Evolutionary conservation across 2,797 vertebrate species (phyloP), one percentile per base, ranked within the genome.

Genomic region (Poecilia picta): DNA sequence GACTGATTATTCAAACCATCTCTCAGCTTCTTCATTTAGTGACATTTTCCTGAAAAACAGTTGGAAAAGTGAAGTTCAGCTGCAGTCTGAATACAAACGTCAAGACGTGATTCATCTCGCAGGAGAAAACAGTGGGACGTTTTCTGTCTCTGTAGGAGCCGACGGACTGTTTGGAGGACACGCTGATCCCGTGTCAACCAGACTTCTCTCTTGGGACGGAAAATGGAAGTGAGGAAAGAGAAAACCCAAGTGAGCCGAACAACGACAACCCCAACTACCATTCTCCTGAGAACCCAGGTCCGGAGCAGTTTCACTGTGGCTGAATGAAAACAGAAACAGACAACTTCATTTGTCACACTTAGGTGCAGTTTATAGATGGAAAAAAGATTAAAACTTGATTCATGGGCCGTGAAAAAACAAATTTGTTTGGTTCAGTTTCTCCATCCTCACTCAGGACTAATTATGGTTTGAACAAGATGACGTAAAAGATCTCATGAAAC

Each of bases 151-250:
- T 75, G 16, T 93, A 99, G 98, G 98, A 99, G 81, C 96, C 98
- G 39, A 97, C 97, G 46, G 98, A 99, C 85, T 97, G 96, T 92
- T 96, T 99, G 51, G 98, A 99, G 89, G 98, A 99, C 51, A 98
- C 97, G 33, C 93, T 99, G 93, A 94, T 99, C 39, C 94, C 96
- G 84, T 96, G 96, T 89, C 97, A 94, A 90, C 90, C 96, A 20
- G 97, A 98, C 85, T 96, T 97, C 85, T 95, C 94, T 68, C 90
- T 97, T 7, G 96, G 95, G 79, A 90, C 91, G 1, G 97, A 97
- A 88, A 96, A 95, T 57, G 95, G 95, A 89, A 95, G 94, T 12
- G 96, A 97, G 75, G 96, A 97, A 57, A 91, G 83, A 72, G 94
- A 94, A 62, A 97, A 96, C 81, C 94, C 89, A 0, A 93, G 91